Evolutionary conservation across 2,113 vertebrate genomes (phyloP).

Genomic region (Grallaria varia): DNA sequence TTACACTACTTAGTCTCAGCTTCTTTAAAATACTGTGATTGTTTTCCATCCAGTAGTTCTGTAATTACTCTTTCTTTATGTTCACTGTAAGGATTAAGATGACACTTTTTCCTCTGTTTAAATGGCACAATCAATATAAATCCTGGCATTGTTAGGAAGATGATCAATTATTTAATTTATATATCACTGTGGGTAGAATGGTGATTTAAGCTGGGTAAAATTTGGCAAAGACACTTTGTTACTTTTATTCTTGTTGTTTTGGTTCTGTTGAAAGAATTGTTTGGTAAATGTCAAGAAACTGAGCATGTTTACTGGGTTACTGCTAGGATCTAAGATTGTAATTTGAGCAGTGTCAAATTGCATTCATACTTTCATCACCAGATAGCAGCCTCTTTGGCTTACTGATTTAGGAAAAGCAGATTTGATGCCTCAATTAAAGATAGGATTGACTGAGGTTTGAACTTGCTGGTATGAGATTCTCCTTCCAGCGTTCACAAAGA

Average conservation of each 20-base stretch:
- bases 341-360: background rate
- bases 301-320: background rate
- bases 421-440: background rate
- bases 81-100: background rate
- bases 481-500: background rate
- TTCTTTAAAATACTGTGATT: constrained; percentile 53
- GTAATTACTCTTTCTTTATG: constrained; percentile 60
- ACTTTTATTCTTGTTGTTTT: background rate
- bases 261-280: background rate
- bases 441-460: background rate
- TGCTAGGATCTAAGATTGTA: background rate
- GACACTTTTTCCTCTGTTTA: background rate
- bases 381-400: background rate
- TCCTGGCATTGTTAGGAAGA: background rate
- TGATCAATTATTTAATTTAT: background rate
- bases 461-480: background rate
- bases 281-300: background rate
- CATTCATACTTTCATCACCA: background rate
- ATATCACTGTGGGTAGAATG: background rate
- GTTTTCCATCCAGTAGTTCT: constrained; percentile 49
- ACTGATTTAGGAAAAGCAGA: background rate
- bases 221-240: background rate
- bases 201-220: background rate
- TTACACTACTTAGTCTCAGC: constrained; percentile 42
- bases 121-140: background rate